Evolutionary conservation across 2,888 invertebrate genomes (phyloP).

Genomic region (Perizoma affinitatum): DNA sequence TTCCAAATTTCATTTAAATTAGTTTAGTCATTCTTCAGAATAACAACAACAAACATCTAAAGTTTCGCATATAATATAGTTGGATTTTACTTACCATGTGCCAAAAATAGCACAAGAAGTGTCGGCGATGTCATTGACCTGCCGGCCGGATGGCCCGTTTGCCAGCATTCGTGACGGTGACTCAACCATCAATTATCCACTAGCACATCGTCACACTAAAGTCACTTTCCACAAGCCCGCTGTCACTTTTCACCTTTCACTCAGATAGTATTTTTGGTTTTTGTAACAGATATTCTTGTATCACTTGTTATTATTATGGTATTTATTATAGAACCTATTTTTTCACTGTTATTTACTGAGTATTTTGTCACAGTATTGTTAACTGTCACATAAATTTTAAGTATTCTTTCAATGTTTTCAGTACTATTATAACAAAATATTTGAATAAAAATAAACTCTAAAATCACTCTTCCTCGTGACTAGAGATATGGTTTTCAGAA

Average conservation of each 20-base stretch:
- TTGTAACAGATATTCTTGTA: neutral
- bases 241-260: constrained; percentile 10
- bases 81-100: constrained; percentile 64
- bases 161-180: constrained; percentile 68
- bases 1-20: too few relatives aligned
- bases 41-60: too few relatives aligned
- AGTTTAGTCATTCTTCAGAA: too few relatives aligned
- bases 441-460: too few relatives aligned
- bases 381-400: neutral
- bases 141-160: constrained; percentile 68
- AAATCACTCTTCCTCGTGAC: too few relatives aligned
- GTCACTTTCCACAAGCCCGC: constrained; percentile 8
- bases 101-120: constrained; percentile 65
- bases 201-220: constrained; percentile 45
- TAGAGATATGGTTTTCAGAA: too few relatives aligned
- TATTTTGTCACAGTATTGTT: neutral
- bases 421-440: too few relatives aligned
- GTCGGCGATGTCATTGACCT: constrained; percentile 80
- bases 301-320: neutral
- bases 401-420: neutral
- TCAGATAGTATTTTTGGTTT: neutral
- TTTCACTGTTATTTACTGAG: neutral
- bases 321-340: neutral
- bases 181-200: constrained; percentile 41
- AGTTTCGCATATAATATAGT: too few relatives aligned